phyloP scores from a whole-genome alignment of 2,888 invertebrate species.

The Dichetophora obliterata region DNA sequence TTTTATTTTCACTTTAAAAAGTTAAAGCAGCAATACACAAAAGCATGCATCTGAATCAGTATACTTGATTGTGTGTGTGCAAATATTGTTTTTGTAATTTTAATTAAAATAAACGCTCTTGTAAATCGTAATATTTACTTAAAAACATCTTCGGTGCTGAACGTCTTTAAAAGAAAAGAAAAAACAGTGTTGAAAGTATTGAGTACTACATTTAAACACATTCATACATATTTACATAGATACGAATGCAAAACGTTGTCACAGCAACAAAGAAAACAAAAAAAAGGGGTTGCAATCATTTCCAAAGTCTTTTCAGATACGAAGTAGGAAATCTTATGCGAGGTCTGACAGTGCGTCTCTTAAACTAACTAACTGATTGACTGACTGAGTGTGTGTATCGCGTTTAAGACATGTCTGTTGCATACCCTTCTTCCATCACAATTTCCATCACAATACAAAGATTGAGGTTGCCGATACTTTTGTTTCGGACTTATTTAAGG shows the following conservation, averaged over 20 bases:
- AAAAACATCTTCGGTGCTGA: conserved; percentile 20
- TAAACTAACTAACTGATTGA: not conserved
- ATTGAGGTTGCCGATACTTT: conserved; percentile 62
- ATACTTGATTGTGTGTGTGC: not conserved
- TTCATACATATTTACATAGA: not conserved
- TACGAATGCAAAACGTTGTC: not conserved
- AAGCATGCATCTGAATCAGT: not conserved
- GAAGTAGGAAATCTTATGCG: conserved; percentile 27
- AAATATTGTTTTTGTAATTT: conserved; percentile 42
- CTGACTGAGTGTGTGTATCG: not conserved
- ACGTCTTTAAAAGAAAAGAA: not conserved
- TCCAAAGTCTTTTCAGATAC: conserved; percentile 37
- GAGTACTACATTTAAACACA: conserved; percentile 32
- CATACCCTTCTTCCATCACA: not conserved
- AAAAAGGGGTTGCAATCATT: conserved; percentile 49
- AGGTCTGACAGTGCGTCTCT: conserved; percentile 35
- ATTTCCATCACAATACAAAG: conserved; percentile 54
- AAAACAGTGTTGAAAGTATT: conserved; percentile 41
- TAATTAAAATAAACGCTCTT: conserved; percentile 42
- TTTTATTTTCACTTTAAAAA: conserved; percentile 10
- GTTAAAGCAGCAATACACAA: not conserved
- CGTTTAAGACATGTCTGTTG: not conserved
- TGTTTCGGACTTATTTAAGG: conserved; percentile 48
- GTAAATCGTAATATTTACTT: conserved; percentile 37
- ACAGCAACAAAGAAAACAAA: conserved; percentile 5